Evolutionary conservation across 2,113 vertebrate species (phyloP).

Genomic region (Syrmaticus mikado): DNA sequence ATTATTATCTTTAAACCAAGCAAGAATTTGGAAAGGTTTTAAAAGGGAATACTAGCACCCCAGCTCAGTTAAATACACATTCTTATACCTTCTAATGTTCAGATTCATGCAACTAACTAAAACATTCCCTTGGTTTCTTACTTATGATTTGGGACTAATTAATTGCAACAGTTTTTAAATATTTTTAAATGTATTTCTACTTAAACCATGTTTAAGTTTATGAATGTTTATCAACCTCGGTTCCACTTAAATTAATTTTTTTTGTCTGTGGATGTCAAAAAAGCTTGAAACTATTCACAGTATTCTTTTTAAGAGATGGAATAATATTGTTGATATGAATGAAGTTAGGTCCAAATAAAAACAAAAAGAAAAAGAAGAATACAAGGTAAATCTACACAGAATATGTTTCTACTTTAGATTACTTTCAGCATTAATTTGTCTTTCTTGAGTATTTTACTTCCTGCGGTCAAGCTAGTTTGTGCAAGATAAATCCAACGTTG

Average conservation of each 20-base stretch:
- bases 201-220: background rate
- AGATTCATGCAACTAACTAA: background rate
- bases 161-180: background rate
- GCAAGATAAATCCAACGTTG: slow-evolving; percentile 16
- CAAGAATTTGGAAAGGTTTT: background rate
- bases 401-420: background rate
- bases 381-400: background rate
- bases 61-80: background rate
- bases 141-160: background rate
- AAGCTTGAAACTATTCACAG: background rate
- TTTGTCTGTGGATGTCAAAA: background rate
- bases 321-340: background rate
- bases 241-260: background rate
- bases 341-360: background rate
- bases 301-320: background rate
- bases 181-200: background rate
- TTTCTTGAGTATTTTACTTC: background rate
- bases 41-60: background rate
- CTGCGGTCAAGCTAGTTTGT: background rate
- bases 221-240: background rate
- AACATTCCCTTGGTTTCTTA: background rate
- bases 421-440: background rate
- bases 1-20: background rate
- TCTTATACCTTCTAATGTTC: background rate
- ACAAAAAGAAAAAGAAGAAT: background rate